A percentile compares a stretch with the other conserved stretches of the same genome.
Evolutionary conservation across 2,888 invertebrate species (phyloP).

Genomic region (Andrena hattorfiana): DNA sequence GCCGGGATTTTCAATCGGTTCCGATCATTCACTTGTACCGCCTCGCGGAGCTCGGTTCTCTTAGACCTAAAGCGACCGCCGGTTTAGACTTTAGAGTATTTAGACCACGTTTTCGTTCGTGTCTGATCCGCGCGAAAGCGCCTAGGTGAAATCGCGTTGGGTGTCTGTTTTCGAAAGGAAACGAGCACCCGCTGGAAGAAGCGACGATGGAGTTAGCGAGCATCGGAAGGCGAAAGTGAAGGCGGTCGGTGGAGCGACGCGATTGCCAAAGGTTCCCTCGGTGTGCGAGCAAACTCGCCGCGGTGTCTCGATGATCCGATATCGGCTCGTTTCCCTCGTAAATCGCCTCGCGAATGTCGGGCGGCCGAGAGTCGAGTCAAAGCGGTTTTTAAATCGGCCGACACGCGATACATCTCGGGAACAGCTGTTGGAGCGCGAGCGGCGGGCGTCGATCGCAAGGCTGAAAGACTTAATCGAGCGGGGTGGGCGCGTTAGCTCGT

Average conservation of each 20-base stretch:
- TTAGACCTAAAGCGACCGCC: too few relatives aligned
- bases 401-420: slow-evolving; percentile 42
- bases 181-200: neutral
- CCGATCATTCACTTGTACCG: neutral
- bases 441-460: slow-evolving; percentile 52
- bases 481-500: slow-evolving; percentile 39
- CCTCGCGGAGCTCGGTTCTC: too few relatives aligned
- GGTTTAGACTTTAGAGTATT: too few relatives aligned
- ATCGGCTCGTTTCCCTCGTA: neutral
- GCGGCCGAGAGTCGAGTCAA: neutral
- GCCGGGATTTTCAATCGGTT: neutral
- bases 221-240: slow-evolving; percentile 15
- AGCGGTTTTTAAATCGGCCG: slow-evolving; percentile 43
- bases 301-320: neutral
- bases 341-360: neutral
- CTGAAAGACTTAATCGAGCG: slow-evolving; percentile 59
- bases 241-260: neutral
- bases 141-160: slow-evolving; percentile 1
- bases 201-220: neutral
- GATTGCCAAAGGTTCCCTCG: neutral
- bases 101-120: neutral
- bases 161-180: neutral
- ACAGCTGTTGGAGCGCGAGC: slow-evolving; percentile 51
- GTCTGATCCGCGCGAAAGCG: slow-evolving; percentile 11
- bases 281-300: neutral